Evolutionary conservation across 2,113 vertebrate genomes (phyloP).

Genomic region (chimpanzee (Pan troglodytes)): DNA sequence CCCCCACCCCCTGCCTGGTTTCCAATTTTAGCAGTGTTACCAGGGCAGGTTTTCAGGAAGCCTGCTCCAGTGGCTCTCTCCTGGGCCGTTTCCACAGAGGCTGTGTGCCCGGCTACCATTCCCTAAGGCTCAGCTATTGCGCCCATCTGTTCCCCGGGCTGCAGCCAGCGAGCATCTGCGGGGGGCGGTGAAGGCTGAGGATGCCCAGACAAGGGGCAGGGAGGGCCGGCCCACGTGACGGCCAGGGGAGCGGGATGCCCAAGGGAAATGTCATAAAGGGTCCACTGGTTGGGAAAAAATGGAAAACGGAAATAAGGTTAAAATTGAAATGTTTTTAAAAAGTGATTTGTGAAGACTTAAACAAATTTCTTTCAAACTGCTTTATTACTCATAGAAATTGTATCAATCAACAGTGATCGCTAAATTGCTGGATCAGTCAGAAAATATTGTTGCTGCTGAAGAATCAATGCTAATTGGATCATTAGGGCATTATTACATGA

Average conservation of each 20-base stretch:
- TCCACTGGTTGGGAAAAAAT: not conserved
- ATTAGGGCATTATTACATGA: constrained; percentile 81
- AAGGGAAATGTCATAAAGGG: not conserved
- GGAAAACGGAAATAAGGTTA: constrained; percentile 28
- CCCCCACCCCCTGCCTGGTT: not conserved
- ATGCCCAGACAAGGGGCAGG: not conserved
- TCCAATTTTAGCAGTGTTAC: constrained; percentile 57
- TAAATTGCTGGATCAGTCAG: constrained; percentile 82
- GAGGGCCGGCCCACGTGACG: not conserved
- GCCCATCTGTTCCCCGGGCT: constrained; percentile 53
- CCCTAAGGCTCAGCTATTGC: not conserved
- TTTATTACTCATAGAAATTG: constrained; percentile 82
- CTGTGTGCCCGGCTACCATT: not conserved
- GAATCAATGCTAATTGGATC: constrained; percentile 86
- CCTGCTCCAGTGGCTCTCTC: not conserved
- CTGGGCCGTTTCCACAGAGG: not conserved
- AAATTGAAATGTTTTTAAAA: constrained; percentile 76
- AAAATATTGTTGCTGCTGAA: constrained; percentile 83
- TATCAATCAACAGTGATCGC: constrained; percentile 80
- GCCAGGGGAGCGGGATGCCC: not conserved
- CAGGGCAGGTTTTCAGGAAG: constrained; percentile 45
- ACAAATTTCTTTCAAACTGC: constrained; percentile 75
- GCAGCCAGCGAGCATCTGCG: constrained; percentile 27
- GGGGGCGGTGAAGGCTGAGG: not conserved
- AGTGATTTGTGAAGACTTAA: constrained; percentile 76